Conservation (phyloP, 2,888 invertebrate species). For the Himalopsyche tibetana region DNA sequence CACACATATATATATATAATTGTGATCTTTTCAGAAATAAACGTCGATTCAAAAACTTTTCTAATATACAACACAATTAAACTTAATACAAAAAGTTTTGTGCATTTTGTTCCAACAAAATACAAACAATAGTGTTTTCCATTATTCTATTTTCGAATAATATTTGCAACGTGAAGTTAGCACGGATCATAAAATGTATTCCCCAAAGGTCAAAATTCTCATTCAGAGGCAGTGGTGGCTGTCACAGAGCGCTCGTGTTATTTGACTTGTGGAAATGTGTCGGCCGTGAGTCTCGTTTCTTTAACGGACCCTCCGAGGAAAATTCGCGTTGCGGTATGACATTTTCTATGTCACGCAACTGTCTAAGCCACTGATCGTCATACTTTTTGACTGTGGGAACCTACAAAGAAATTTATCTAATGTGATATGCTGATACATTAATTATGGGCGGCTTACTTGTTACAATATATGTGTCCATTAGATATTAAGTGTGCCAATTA, state of each 20-base stretch:
- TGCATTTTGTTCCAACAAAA: too few species aligned
- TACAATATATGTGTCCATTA: too few species aligned
- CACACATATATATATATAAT: too few species aligned
- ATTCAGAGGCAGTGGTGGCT: conserved; percentile 13
- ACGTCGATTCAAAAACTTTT: too few species aligned
- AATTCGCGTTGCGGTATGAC: conserved; percentile 17
- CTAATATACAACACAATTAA: too few species aligned
- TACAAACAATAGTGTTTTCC: not conserved
- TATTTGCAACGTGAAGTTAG: conserved; percentile 4
- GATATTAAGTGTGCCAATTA: too few species aligned
- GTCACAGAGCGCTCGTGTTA: conserved; percentile 27
- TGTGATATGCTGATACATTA: too few species aligned
- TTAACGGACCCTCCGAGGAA: conserved; percentile 5
- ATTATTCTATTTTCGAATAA: conserved; percentile 8
- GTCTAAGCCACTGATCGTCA: not conserved
- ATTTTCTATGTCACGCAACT: conserved; percentile 25
- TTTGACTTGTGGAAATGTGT: conserved; percentile 38
- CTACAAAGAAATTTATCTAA: not conserved
- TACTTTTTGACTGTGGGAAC: not conserved
- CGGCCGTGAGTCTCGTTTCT: not conserved
- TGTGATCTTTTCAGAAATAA: too few species aligned
- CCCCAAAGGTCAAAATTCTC: conserved; percentile 31
- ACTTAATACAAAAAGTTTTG: too few species aligned
- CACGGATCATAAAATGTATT: conserved; percentile 31
- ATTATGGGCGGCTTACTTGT: too few species aligned